phyloP scores from a whole-genome alignment of 2,888 invertebrate genomes.

The Himalopsyche kuldschensis region DNA sequence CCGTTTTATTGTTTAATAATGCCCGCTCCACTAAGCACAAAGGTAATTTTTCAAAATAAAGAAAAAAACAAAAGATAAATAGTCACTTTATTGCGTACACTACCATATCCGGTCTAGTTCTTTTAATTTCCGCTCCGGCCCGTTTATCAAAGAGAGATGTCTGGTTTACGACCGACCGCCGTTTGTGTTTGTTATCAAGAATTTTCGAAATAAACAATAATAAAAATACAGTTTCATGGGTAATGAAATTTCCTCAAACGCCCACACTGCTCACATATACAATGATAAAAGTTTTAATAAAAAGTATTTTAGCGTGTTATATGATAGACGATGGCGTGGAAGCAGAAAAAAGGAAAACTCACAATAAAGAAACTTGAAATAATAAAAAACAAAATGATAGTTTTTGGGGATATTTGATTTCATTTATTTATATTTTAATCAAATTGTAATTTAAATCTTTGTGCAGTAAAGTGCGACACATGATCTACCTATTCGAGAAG shows the following conservation, averaged over 20 bases:
- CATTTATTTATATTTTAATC: too few relatives aligned
- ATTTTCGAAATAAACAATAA: neutral
- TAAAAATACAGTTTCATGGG: neutral
- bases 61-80: neutral
- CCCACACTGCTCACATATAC: too few relatives aligned
- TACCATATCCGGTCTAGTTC: conserved; percentile 17
- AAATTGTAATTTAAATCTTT: too few relatives aligned
- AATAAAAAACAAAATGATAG: too few relatives aligned
- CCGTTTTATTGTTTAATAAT: neutral
- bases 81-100: conserved; percentile 4
- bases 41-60: neutral
- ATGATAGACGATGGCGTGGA: too few relatives aligned
- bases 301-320: too few relatives aligned
- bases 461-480: too few relatives aligned
- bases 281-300: too few relatives aligned
- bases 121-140: conserved; percentile 30
- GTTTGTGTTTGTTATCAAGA: neutral
- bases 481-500: too few relatives aligned
- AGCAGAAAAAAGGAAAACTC: too few relatives aligned
- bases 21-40: neutral
- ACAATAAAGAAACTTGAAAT: too few relatives aligned
- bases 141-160: conserved; percentile 7
- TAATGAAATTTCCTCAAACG: neutral
- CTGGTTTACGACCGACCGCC: neutral
- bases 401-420: too few relatives aligned